Evolutionary conservation across 2,113 vertebrate genomes (phyloP), one percentile per base, ranked within the genome.

Genomic region (Cromileptes altivelis): DNA sequence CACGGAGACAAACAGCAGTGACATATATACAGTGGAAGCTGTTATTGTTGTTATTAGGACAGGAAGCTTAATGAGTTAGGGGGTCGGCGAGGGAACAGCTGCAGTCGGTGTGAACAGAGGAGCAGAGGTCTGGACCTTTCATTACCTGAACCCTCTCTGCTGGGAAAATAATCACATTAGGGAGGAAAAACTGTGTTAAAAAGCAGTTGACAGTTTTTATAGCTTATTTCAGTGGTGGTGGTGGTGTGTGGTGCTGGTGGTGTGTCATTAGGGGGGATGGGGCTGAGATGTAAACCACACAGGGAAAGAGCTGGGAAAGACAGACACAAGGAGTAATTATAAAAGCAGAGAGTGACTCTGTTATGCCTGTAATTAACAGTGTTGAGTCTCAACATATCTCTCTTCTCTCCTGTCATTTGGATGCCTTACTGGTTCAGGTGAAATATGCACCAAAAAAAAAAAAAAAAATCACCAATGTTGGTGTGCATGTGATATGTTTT

Each of bases 361-460:
- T 80, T 73, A 15, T 27, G 81, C 33, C 88, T 93, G 73, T 93
- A 90, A 93, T 92, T 89, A 92, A 78, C 77, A 10, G 23, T 25
- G 80, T 27, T 42, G 67, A 69, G 78, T 81, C 80, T 81, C 64
- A 76, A 86, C 85, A 75, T 75, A 78, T 77, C 58, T 49, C 53
- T 57, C 25, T 53, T 10, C 21, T 86, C 69, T 58, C 75, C 78
- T 81, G 40, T 88, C 80, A 78, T 79, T 75, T 52, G 42, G 70
- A 63, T 42, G 52, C 57, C 0, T 79, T 0, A 1, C 55, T 33
- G 61, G 25, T 63, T 86, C 81, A 92, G 80, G 90, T 85, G 70
- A 70, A 62, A 76, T 1, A 58, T 14, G 49, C 21, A 64, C 27
- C 27, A 27, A 27, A 27, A 27, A 76, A 69, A 4, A 42, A 37